Conservation (phyloP, 2,888 invertebrate genomes). For the Caenorhabditis becei region DNA sequence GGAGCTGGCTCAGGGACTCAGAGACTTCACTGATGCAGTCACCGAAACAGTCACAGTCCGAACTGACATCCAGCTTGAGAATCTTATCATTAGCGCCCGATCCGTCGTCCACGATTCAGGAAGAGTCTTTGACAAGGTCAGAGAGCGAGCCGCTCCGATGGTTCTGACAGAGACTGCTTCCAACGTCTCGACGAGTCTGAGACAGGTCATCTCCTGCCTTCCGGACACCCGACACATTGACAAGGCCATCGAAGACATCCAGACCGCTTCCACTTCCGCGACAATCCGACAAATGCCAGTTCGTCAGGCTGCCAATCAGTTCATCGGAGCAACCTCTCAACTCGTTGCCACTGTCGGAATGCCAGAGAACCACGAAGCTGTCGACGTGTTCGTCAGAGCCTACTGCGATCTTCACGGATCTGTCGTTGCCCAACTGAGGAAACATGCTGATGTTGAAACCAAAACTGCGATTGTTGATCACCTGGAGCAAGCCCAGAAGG, state of each 20-base stretch:
- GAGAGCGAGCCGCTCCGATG: slow-evolving; percentile 68
- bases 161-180: slow-evolving; percentile 74
- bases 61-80: slow-evolving; percentile 70
- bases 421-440: slow-evolving; percentile 65
- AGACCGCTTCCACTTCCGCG: slow-evolving; percentile 83
- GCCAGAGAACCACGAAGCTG: slow-evolving; percentile 70
- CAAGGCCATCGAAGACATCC: slow-evolving; percentile 86
- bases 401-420: slow-evolving; percentile 77
- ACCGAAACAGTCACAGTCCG: slow-evolving; percentile 74
- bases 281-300: slow-evolving; percentile 88
- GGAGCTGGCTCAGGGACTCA: slow-evolving; percentile 75
- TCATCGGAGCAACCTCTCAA: slow-evolving; percentile 90
- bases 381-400: slow-evolving; percentile 75
- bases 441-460: slow-evolving; percentile 31
- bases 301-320: slow-evolving; percentile 89
- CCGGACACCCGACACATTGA: slow-evolving; percentile 97
- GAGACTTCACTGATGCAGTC: slow-evolving; percentile 74
- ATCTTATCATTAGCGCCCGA: slow-evolving; percentile 74
- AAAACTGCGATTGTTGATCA: slow-evolving; percentile 46
- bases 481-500: slow-evolving; percentile 69
- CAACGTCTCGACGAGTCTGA: slow-evolving; percentile 84
- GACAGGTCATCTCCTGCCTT: slow-evolving; percentile 89
- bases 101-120: slow-evolving; percentile 80
- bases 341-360: slow-evolving; percentile 84
- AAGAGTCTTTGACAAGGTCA: slow-evolving; percentile 76